Conservation (phyloP, 2,113 vertebrate genomes). For the Lepisosteus osseus region DNA sequence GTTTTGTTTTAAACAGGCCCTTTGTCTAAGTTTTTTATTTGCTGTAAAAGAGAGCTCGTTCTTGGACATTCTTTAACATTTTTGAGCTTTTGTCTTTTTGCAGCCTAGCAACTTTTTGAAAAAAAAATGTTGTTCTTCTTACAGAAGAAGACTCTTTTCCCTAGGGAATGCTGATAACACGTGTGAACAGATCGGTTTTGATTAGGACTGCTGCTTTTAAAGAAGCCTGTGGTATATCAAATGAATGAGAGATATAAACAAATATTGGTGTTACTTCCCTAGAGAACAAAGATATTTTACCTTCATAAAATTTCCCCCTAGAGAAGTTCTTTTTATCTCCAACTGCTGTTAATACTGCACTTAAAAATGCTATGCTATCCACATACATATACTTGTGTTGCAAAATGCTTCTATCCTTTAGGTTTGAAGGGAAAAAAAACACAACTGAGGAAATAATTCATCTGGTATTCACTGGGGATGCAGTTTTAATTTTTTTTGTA, state of each 20-base stretch:
- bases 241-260: constrained; percentile 43
- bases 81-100: constrained; percentile 16
- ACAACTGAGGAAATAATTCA: constrained; percentile 30
- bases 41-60: constrained; percentile 1
- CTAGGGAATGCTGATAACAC: constrained; percentile 39
- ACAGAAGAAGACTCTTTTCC: constrained; percentile 21
- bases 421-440: constrained; percentile 13
- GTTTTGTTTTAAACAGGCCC: constrained; percentile 1
- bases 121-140: constrained; percentile 21
- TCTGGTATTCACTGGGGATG: constrained; percentile 36
- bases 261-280: constrained; percentile 53
- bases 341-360: constrained; percentile 45
- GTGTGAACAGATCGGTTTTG: constrained; percentile 57
- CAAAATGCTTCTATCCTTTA: constrained; percentile 29
- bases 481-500: constrained; percentile 51
- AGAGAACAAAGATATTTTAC: constrained; percentile 47
- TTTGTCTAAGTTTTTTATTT: constrained; percentile 12
- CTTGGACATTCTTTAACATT: not conserved
- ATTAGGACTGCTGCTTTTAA: constrained; percentile 47
- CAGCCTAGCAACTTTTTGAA: constrained; percentile 30
- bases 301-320: constrained; percentile 36
- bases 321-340: constrained; percentile 51
- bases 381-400: constrained; percentile 30
- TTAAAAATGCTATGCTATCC: constrained; percentile 37
- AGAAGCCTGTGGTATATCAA: constrained; percentile 44